A percentile compares a stretch with the other conserved stretches of the same genome.
phyloP scores from a whole-genome alignment of 2,113 vertebrate genomes.

The Crotophaga sulcirostris region DNA sequence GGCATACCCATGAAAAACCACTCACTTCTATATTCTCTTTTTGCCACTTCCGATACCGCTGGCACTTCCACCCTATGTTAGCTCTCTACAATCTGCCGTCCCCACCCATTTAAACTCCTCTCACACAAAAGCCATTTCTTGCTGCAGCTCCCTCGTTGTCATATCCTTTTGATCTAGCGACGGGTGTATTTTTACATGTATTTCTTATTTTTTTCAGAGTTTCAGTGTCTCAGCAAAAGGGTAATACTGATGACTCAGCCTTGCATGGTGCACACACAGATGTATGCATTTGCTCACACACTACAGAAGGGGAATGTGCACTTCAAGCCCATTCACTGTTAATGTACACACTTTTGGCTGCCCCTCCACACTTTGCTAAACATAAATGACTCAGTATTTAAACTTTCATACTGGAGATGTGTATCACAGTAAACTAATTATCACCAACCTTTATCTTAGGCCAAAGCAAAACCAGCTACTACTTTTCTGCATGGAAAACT shows the following conservation, averaged over 20 bases:
- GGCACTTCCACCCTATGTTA: neutral
- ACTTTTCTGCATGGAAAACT: neutral
- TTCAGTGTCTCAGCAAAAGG: slow-evolving; percentile 9
- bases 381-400: neutral
- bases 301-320: slow-evolving; percentile 8
- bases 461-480: neutral
- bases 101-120: neutral
- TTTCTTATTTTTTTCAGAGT: neutral
- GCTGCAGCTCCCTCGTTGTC: neutral
- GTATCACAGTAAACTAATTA: neutral
- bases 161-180: neutral
- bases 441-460: neutral
- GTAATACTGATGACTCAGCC: slow-evolving; percentile 18
- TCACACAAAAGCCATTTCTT: neutral
- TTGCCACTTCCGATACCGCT: neutral
- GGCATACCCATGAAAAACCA: fast-evolving
- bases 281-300: neutral
- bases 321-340: neutral
- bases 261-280: neutral
- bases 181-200: neutral
- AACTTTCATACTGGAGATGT: neutral
- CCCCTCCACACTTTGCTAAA: neutral
- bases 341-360: neutral
- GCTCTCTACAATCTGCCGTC: neutral
- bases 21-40: neutral